Base-by-base conservation (phyloP, 2,888 invertebrate genomes). In the Calameuta filiformis region DNA sequence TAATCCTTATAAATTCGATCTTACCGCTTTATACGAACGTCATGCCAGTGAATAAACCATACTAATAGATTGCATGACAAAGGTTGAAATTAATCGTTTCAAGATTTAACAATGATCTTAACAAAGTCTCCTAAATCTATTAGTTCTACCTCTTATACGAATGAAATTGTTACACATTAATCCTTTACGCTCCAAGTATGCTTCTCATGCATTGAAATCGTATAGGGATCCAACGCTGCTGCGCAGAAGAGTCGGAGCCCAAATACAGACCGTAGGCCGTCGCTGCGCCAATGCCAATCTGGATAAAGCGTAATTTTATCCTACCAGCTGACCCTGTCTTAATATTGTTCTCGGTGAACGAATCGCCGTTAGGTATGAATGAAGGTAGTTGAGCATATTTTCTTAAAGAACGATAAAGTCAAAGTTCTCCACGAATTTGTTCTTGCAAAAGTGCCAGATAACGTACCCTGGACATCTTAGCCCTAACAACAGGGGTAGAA, bases 31-130 rank as follows among this genome's bases (percentile, higher is more conserved):
- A 23, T 56, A 56, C 83, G 80, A 83, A 82, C 85, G 84, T 88
- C 85, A 85, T 84, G 84, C 85, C 80, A 85, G 83, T 82, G 56
- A 56, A 15, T 84, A 82, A 84, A 86, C 85, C 82, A 81, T 82
- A 81, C 86, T 87, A 88, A 89, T 88, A 87, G 88, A 89, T 89
- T 88, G 87, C 87, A 87, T 81, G 86, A 87, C 87, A 86, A 86
- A 84, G 86, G 85, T 84, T 83, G 79, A 81, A 84, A 84, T 85
- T 81, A 83, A 85, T 81, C 85, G 85, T 85, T 87, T 86, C 86
- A 87, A 88, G 88, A 88, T 88, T 90, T 88, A 90, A 90, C 89
- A 87, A 86, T 89, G 89, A 90, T 89, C 88, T 88, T 33, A 33
- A 33, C 33, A 33, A 33, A 56, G 23, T 56, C 23, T 56, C 2